These are phyloP conservation scores for Eidolon helvum DNA, from an alignment of 2,113 vertebrate genomes.

Conservation along the genomic window DNA sequence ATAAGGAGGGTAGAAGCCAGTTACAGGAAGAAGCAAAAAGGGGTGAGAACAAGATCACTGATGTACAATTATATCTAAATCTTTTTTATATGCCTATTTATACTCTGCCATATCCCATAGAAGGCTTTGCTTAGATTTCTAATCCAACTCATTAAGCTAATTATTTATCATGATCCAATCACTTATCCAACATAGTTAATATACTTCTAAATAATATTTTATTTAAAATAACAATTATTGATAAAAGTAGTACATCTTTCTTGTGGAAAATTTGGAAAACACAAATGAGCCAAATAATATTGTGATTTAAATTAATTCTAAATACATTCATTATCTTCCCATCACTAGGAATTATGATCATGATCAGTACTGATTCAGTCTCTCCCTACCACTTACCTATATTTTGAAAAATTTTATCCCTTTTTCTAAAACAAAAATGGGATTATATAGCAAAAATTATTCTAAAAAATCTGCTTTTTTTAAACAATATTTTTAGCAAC, in stretches of 20 bases:
- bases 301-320: conserved; percentile 19
- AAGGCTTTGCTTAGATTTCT: not conserved
- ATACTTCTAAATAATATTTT: not conserved
- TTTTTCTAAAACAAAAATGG: conserved; percentile 16
- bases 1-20: not conserved
- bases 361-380: not conserved
- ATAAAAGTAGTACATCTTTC: not conserved
- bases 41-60: not conserved
- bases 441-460: not conserved
- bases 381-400: not conserved
- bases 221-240: not conserved
- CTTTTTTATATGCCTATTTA: not conserved
- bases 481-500: not conserved
- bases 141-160: not conserved
- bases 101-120: not conserved
- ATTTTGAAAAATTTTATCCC: not conserved
- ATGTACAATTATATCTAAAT: not conserved
- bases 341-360: not conserved
- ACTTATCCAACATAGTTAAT: not conserved
- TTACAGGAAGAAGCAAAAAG: not conserved
- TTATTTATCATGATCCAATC: not conserved
- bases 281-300: not conserved
- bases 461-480: not conserved
- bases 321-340: not conserved
- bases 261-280: not conserved